Base-by-base conservation (phyloP, 2,888 invertebrate genomes). In the Sisyra nigra region DNA sequence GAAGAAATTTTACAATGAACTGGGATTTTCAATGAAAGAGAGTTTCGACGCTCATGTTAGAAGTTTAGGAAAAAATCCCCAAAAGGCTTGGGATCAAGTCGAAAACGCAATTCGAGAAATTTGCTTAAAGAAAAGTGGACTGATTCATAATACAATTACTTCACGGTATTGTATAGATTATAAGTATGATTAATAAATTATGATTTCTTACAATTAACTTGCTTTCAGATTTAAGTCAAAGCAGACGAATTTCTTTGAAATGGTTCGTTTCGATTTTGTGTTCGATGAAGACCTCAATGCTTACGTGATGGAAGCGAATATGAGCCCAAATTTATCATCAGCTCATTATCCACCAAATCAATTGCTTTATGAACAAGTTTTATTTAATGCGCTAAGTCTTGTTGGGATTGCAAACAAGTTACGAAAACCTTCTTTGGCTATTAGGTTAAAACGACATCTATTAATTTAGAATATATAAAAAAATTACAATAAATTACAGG, bases 291-390 rank as follows among this genome's bases (percentile, higher is more conserved):
- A 89, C 42, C 59, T 96, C 1, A 82, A 81, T 40, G 85, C 94
- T 0, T 84, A 76, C 54, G 67, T 93, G 5, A 80, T 97, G 74
- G 97, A 97, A 67, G 94, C 91, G 1, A 97, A 97, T 57, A 96
- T 97, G 97, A 93, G 93, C 10, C 97, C 97, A 0, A 97, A 97
- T 67, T 69, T 97, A 45, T 91, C 91, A 1, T 91, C 94, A 0
- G 82, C 82, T 0, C 93, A 96, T 62, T 96, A 81, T 59, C 78
- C 82, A n/a, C 83, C 78, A 0, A 97, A 97, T 61, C 72, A 75
- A 48, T 60, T 88, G 19, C 63, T 97, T 1, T 97, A 96, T 55
- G 89, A 94, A 54, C 93, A 96, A 66, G 85, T 96, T 1, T 55
- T 96, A 9, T 91, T 81, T 60, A 89, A 83, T 61, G 57, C 87